Percentiles rank a stretch among this genome's conserved stretches.
Evolutionary conservation across 1,140 invertebrate genomes (phyloP).

Genomic region (Xylocopa sonorina): DNA sequence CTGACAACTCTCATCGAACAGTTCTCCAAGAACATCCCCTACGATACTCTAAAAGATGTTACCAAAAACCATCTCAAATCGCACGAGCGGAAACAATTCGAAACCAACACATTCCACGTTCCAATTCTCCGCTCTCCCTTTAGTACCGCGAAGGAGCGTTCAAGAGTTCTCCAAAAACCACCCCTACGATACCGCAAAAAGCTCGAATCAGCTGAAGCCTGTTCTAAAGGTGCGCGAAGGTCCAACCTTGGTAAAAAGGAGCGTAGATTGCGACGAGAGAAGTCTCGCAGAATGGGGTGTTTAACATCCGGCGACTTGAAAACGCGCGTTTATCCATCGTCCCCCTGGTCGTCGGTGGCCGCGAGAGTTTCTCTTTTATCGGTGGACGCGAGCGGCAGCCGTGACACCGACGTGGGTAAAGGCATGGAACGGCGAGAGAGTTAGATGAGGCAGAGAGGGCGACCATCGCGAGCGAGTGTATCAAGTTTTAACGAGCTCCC

Average conservation of each 20-base stretch:
- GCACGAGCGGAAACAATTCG: no score
- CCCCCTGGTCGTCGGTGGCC: conserved; percentile 4
- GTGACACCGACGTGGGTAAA: conserved; percentile 9
- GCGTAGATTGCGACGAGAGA: neutral
- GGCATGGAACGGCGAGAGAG: neutral
- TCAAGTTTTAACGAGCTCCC: conserved; percentile 61
- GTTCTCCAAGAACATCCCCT: no score
- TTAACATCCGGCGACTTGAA: neutral
- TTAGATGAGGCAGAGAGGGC: neutral
- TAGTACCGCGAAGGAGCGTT: no score
- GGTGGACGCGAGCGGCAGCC: conserved; percentile 6
- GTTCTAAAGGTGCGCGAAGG: neutral
- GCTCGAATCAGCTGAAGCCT: no score
- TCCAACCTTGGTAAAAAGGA: conserved; percentile 1
- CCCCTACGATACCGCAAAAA: no score
- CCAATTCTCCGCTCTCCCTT: no score
- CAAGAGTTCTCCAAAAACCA: no score
- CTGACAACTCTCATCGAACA: no score
- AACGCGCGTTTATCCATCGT: conserved; percentile 41
- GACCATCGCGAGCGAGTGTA: conserved; percentile 23
- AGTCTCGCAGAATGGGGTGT: neutral
- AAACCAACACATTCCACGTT: no score
- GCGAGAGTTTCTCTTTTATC: conserved; percentile 24
- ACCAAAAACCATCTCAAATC: no score
- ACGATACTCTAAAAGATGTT: no score